Base-by-base conservation (phyloP, 2,113 vertebrate genomes). In the Brienomyrus longianalis region DNA sequence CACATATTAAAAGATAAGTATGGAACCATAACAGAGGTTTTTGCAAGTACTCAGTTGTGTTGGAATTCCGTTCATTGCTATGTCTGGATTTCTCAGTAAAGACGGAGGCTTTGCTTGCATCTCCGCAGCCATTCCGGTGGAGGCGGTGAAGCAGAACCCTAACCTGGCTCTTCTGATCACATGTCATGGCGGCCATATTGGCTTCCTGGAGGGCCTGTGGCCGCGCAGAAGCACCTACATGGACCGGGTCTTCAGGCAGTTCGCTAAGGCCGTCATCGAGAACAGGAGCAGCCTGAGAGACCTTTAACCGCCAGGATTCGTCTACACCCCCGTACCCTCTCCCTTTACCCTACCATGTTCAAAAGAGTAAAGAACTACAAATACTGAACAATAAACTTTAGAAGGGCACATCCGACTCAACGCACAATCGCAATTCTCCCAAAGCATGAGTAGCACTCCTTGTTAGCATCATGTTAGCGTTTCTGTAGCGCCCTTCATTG, bases 211-310 rank as follows among this genome's bases (percentile, higher is more conserved):
- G 92, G 98, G 98, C 86, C 93, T 99, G 90, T 99, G 98, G 98
- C 98, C 98, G 35, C 96, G 98, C 86, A 96, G 96, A 90, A 97
- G 96, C 94, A 99, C 98, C 87, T 99, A 99, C 94, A 99, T 99
- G 98, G 98, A 99, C 95, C 96, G 98, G 88, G 97, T 99, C 94
- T 99, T 99, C 96, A 98, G 97, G 94, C 98, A 99, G 95, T 99
- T 98, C 90, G 95, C 97, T 23, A 96, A 97, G 93, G 98, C 98
- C 9, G 93, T 99, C 91, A 96, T 99, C 86, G 98, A 99, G 92
- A 95, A 99, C 15, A 97, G 97, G 92, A 94, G 96, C 89, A 93
- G 96, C 89, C 96, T 99, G 48, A 70, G 59, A 23, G 94, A 96
- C 92, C 95, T 96, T 52, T 95, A 92, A 90, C 92, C 89, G 92